Conservation (phyloP, 1,140 invertebrate genomes). For the Portunus trituberculatus region DNA sequence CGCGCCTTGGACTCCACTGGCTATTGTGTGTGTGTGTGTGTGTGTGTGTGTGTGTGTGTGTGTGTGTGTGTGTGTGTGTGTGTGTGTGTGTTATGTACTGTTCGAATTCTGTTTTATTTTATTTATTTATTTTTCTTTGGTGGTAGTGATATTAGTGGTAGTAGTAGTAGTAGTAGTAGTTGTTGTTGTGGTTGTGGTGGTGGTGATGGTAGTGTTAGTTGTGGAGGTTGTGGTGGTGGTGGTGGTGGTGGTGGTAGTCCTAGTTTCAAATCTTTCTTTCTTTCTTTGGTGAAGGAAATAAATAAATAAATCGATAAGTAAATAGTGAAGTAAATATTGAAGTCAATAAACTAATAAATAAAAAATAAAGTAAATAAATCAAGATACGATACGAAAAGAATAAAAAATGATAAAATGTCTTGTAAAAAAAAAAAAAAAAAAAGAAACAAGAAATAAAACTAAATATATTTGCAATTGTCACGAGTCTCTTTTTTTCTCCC, state of each 20-base stretch:
- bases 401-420: background rate
- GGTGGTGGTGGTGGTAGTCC: background rate
- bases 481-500: background rate
- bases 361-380: background rate
- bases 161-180: background rate
- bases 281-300: no score
- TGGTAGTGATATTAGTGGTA: background rate
- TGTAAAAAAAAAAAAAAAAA: background rate
- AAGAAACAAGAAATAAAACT: background rate
- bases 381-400: background rate
- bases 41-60: background rate
- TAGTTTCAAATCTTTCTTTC: no score
- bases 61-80: background rate
- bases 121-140: background rate
- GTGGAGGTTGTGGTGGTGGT: background rate
- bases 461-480: background rate
- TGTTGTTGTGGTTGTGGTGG: background rate
- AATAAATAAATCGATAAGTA: no score
- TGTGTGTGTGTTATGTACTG: background rate
- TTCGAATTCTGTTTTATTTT: background rate
- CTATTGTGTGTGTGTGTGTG: background rate
- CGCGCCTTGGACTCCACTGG: background rate
- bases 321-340: background rate
- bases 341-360: background rate
- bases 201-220: background rate